Evolutionary conservation across 2,797 vertebrate species (phyloP), one percentile per base, ranked within the genome.

Genomic region (Meda fulgida): DNA sequence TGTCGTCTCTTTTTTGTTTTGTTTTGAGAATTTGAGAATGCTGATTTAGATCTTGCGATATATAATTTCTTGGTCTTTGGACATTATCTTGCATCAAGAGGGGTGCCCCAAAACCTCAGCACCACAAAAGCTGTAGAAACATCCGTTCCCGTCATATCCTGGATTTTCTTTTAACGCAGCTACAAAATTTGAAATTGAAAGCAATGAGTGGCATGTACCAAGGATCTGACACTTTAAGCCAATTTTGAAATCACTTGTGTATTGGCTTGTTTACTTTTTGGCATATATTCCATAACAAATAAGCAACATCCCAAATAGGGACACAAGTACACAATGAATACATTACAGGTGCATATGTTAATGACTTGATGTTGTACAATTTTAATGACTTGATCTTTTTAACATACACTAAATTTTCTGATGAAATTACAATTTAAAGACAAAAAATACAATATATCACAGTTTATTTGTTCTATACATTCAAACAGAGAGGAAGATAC

Each of bases 201-300:
- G 34, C 43, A 51, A 69, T 53, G 58, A 69, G 31, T 38, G 78
- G 23, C 65, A 69, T 38, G 23, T 72, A 51, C 34, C 51, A 71
- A 58, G 7, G 16, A 71, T 43, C 66, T 71, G 34, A 26, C 46
- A 40, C 66, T 53, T 58, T 14, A 71, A 40, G 34, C n/a, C 40
- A 79, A 3, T 5, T 70, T 70, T 29, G 5, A 78, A 60, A 63
- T 76, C 21, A 14, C 6, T 55, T 2, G 11, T 7, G 73, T 16
- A 80, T 19, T 80, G 29, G 63, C 43, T 80, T 80, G 63, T 67
- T 51, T 55, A 21, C 36, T 38, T 13, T 81, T 72, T 29, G 16
- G 36, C 36, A 72, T 71, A 81, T 60, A 60, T 81, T 40, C 58
- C 60, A 79, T 79, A 71, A 23, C 23, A 26, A 69, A 67, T 23